phyloP scores from a whole-genome alignment of 2,888 invertebrate species.

The Lycaena phlaeas region DNA sequence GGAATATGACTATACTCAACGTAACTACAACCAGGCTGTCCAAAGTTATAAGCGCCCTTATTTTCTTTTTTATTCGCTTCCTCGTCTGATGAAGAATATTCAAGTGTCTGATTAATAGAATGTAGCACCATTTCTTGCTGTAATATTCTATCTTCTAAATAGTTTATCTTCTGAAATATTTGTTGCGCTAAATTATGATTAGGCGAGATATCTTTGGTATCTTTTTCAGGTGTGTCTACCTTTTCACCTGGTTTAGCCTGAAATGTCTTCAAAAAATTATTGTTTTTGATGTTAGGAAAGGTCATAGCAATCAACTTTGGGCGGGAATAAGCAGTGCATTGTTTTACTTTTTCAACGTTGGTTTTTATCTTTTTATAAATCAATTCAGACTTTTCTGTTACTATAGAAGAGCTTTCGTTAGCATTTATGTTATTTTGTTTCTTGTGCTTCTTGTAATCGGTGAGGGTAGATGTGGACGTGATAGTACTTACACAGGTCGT shows the following conservation, averaged over 20 bases:
- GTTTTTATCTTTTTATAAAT: constrained; percentile 31
- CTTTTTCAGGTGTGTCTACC: constrained; percentile 38
- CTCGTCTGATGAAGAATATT: constrained; percentile 50
- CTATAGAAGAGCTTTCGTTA: constrained; percentile 19
- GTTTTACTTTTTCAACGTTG: constrained; percentile 38
- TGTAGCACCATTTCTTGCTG: constrained; percentile 56
- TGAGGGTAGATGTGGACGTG: no score
- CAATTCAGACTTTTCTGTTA: constrained; percentile 33
- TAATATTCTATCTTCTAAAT: constrained; percentile 47
- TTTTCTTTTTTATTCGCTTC: constrained; percentile 34
- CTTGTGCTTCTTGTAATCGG: constrained; percentile 11
- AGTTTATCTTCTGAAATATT: constrained; percentile 43
- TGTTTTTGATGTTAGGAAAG: constrained; percentile 33
- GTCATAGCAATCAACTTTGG: constrained; percentile 42
- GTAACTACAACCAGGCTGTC: constrained; percentile 52
- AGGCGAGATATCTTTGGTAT: constrained; percentile 32
- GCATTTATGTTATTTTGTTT: constrained; percentile 26
- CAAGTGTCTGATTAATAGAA: constrained; percentile 40
- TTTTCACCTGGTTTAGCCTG: constrained; percentile 42
- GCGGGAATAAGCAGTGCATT: constrained; percentile 43
- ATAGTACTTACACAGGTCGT: constrained; percentile 27
- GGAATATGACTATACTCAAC: constrained; percentile 62
- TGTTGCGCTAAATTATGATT: constrained; percentile 30
- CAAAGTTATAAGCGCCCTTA: constrained; percentile 30
- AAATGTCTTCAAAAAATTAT: constrained; percentile 25